Base-by-base conservation (phyloP, 2,113 vertebrate genomes). In the Scomber scombrus region DNA sequence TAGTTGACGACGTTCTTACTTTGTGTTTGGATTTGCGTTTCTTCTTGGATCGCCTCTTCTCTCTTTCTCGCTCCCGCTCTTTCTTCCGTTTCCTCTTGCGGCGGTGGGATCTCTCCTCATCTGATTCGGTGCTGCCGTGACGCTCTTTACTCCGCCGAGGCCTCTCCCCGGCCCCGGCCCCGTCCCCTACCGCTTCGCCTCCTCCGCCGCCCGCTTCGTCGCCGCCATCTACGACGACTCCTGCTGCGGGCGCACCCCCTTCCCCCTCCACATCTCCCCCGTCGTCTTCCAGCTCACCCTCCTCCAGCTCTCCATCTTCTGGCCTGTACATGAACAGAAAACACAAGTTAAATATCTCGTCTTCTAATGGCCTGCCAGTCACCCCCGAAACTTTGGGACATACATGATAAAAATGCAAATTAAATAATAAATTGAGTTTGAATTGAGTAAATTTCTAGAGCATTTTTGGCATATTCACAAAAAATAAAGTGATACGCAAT, bases 11-110 rank as follows among this genome's bases (percentile, higher is more conserved):
- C 9, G 0, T 21, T 78, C 93, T 91, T 84, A 98, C 97, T 94
- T 97, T 98, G 89, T 98, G 97, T 75, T 97, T 98, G n/a, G 97
- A 98, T 93, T 97, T 98, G 91, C 93, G 97, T 93, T 95, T 97
- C 94, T 71, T 97, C 94, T 86, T 98, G 62, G 93, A 86, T 90
- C 93, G 96, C 94, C 93, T 97, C 95, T 91, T 99, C 89, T 96
- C 96, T 78, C 87, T 95, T 81, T 97, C 97, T 11, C 96, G 85
- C 81, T 98, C 97, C 84, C 95, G 95, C 89, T 97, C 96, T n/a
- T 97, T 96, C 72, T 97, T 97, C 50, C 96, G 94, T 76, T 97
- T 98, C 92, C 96, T 93, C 66, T 97, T 94, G 26, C 97, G 93
- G 4, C 98, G 91, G 79, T 98, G 97, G 15, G 94, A 75, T 54